Percentiles rank a stretch among this genome's conserved stretches.
phyloP scores from a whole-genome alignment of 2,888 invertebrate species.

The Oscheius sp. region DNA sequence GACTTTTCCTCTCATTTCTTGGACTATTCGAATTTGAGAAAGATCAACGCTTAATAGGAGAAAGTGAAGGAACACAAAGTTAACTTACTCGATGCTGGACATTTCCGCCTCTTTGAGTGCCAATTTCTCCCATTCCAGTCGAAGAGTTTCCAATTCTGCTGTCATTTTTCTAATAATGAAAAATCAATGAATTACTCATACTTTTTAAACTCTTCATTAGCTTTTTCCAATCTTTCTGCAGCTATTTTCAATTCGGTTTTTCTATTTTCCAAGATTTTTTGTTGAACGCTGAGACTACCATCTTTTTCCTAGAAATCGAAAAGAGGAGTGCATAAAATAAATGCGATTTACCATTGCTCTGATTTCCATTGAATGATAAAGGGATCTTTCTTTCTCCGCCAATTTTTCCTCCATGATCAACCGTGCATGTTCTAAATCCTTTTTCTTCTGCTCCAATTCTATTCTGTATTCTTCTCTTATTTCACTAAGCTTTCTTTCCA shows the following conservation, averaged over 20 bases:
- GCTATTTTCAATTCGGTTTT: conserved; percentile 14
- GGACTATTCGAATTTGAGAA: neutral
- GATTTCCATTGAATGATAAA: conserved; percentile 25
- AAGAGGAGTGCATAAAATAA: neutral
- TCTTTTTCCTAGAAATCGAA: conserved; percentile 24
- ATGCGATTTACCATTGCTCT: conserved; percentile 13
- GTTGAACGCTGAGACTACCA: neutral
- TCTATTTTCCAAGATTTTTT: conserved; percentile 29
- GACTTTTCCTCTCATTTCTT: neutral
- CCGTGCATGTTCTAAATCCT: conserved; percentile 5
- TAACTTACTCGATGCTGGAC: neutral
- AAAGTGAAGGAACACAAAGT: neutral
- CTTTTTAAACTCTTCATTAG: conserved; percentile 24
- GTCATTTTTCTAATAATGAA: conserved; percentile 18
- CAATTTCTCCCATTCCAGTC: conserved; percentile 30
- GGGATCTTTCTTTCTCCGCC: conserved; percentile 23
- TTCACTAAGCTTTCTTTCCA: conserved; percentile 2
- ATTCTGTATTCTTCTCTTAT: conserved; percentile 25
- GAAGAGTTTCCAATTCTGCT: conserved; percentile 18
- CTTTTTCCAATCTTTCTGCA: conserved; percentile 25
- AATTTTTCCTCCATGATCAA: conserved; percentile 3
- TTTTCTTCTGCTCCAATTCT: conserved; percentile 23
- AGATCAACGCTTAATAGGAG: neutral
- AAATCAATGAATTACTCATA: neutral
- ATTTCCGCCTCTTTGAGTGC: conserved; percentile 17